Evolutionary conservation across 2,888 invertebrate genomes (phyloP).

Genomic region (Rotaria magnacalcarata): DNA sequence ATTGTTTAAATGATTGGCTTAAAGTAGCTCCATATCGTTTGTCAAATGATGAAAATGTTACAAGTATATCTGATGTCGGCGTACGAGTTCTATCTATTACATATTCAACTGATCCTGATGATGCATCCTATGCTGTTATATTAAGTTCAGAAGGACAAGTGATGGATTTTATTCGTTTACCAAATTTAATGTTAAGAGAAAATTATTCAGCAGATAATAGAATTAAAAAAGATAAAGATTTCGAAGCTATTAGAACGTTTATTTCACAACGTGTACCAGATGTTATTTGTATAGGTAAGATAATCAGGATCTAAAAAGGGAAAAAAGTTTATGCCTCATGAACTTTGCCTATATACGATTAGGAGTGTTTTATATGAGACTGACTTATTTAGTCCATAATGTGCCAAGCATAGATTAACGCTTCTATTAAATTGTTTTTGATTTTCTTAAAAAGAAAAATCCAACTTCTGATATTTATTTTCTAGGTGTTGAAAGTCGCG

Average conservation of each 20-base stretch:
- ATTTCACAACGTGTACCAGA: slow-evolving; percentile 36
- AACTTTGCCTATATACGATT: too few species aligned
- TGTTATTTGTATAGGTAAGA: slow-evolving; percentile 35
- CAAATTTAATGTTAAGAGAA: slow-evolving; percentile 67
- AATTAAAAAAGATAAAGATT: slow-evolving; percentile 65
- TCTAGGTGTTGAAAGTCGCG: slow-evolving; percentile 4
- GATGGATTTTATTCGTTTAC: slow-evolving; percentile 80
- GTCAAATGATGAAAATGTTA: slow-evolving; percentile 66
- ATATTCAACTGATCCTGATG: slow-evolving; percentile 62
- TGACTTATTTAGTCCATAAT: too few species aligned
- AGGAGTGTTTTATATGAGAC: too few species aligned
- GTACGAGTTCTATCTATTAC: slow-evolving; percentile 80
- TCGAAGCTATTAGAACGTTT: slow-evolving; percentile 38
- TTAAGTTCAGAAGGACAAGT: slow-evolving; percentile 84
- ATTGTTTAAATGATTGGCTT: slow-evolving; percentile 82
- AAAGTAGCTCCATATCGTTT: slow-evolving; percentile 74
- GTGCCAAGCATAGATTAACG: too few species aligned
- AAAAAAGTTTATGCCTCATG: background rate
- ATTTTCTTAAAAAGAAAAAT: too few species aligned
- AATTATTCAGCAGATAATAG: slow-evolving; percentile 69
- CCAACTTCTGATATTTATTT: too few species aligned
- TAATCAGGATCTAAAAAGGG: background rate
- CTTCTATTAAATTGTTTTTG: too few species aligned
- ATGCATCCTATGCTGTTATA: slow-evolving; percentile 76
- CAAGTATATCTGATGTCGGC: slow-evolving; percentile 71